Evolutionary conservation across 2,113 vertebrate genomes (phyloP), one percentile per base, ranked within the genome.

Genomic region (Oryzias javanicus): DNA sequence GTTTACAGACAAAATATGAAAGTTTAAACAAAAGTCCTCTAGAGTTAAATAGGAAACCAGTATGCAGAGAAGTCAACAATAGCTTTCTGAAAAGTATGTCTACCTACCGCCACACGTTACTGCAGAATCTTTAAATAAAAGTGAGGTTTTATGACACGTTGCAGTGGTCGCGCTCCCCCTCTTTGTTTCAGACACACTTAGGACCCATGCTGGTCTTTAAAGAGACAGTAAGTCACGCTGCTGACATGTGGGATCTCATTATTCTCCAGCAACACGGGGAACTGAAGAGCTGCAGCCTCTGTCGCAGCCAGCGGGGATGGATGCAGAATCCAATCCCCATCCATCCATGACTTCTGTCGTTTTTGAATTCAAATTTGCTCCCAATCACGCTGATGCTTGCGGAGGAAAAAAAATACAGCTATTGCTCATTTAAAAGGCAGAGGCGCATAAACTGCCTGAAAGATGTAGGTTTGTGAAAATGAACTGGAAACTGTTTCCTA

Each of bases 241-340:
- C 40, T 42, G 72, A 67, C 81, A 57, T 71, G 71, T 55, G 79
- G 72, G 79, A 82, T 65, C 74, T 82, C 67, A 79, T 82, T 80
- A 82, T 72, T 65, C 63, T 73, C 19, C 49, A 55, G 49, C 57
- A 74, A 50, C 48, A 58, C 56, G 29, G 45, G 60, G 61, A 70
- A 72, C 79, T 45, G 0, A 16, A 51, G 16, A 4, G 22, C 18
- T 10, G 19, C 4, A 27, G 44, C 27, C 44, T 57, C 57, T n/a
- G 2, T 69, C 68, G 42, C 47, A 64, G 45, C 56, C 42, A 0
- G 46, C 12, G 40, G 19, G 54, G 35, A 16, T 13, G 49, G 50
- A 60, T 45, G 27, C 27, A 45, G 17, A 61, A 19, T 64, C 49
- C 29, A 61, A n/a, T 64, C 52, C 29, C 14, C 44, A 35, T 56